Evolutionary conservation across 2,113 vertebrate species (phyloP).

Genomic region (Bujurquina vittata): DNA sequence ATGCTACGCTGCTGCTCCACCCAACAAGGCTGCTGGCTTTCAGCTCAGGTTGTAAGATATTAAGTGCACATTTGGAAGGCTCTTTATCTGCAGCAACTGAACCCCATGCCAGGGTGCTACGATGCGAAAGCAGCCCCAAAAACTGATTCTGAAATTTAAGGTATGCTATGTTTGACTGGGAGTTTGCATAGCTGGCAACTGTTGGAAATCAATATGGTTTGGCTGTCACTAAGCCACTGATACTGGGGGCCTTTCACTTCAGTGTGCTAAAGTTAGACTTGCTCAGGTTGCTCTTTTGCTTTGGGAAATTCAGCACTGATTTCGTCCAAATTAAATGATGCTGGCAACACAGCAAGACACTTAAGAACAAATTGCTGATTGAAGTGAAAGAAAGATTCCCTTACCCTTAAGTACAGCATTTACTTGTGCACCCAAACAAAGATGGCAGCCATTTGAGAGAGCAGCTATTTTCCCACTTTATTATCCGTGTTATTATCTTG

Average conservation of each 20-base stretch:
- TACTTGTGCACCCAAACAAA: background rate
- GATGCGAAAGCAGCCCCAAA: background rate
- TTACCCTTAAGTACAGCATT: background rate
- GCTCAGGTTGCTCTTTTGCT: background rate
- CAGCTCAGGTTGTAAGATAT: background rate
- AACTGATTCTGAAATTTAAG: background rate
- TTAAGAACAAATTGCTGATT: background rate
- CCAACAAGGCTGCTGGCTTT: background rate
- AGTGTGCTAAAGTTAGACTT: background rate
- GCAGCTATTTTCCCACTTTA: background rate
- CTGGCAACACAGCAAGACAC: background rate
- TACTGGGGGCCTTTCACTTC: background rate
- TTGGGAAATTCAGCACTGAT: background rate
- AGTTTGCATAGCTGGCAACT: background rate
- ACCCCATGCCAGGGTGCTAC: background rate
- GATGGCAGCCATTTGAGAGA: background rate
- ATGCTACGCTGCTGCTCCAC: background rate
- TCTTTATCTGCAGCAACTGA: background rate
- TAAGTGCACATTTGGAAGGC: background rate
- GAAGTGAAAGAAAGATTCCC: background rate
- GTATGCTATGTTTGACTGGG: background rate
- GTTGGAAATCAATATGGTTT: background rate
- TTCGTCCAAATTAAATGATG: background rate
- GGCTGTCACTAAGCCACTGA: background rate
- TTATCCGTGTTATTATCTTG: background rate